Conservation (phyloP, 37 sponge, comb jelly and placozoan genomes). For the Axinella damicornis region DNA sequence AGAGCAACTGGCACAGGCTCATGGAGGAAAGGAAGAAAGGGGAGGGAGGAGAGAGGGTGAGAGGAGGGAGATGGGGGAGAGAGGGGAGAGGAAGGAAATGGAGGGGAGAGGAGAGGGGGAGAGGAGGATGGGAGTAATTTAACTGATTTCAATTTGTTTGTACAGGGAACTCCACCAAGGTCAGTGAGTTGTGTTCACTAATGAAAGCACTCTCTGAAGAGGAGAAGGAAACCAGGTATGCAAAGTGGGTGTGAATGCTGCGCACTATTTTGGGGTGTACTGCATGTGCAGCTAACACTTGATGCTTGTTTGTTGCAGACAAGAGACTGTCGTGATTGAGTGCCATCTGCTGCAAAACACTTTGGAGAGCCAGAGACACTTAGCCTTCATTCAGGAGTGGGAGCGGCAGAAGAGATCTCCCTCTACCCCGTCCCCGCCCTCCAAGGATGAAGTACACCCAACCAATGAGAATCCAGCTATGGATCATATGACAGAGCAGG, state of each 20-base stretch:
- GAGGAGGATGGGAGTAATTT: no score
- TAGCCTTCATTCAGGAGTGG: conserved; percentile 37
- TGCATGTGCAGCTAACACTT: no score
- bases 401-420: not conserved
- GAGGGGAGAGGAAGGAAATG: not conserved
- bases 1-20: conserved; percentile 8
- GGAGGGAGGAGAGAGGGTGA: not conserved
- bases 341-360: conserved; percentile 51
- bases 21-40: not conserved
- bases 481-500: no score
- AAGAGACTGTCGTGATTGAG: conserved; percentile 47
- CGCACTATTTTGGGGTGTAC: not conserved
- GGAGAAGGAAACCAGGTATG: conserved; percentile 53
- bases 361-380: conserved; percentile 51
- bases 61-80: not conserved
- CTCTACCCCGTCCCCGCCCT: not conserved
- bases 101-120: not conserved
- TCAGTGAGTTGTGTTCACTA: conserved; percentile 8
- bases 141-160: not conserved
- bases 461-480: no score
- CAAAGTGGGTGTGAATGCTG: no score
- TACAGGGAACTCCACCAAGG: not conserved
- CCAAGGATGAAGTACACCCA: no score
- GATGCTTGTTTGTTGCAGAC: conserved; percentile 8
- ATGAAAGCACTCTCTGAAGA: conserved; percentile 51